Conservation (phyloP, 2,113 vertebrate species). For the Pica pica region DNA sequence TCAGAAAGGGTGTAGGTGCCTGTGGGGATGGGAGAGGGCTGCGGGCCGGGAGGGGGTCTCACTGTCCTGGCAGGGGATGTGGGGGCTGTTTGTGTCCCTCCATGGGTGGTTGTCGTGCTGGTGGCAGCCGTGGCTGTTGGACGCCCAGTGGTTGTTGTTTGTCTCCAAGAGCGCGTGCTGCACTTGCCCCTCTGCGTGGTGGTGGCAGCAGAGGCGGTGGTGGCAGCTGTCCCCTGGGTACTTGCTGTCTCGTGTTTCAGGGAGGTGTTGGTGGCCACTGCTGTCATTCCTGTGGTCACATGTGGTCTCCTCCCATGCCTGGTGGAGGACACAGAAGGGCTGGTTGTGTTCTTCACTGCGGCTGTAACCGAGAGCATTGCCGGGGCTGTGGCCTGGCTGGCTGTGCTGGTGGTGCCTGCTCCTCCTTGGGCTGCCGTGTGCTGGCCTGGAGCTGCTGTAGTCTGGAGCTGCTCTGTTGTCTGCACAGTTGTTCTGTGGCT, state of each 20-base stretch:
- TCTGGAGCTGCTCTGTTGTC: neutral
- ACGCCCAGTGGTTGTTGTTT: neutral
- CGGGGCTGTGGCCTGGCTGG: neutral
- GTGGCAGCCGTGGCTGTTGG: neutral
- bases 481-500: neutral
- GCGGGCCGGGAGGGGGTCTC: neutral
- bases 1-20: constrained; percentile 70
- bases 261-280: neutral
- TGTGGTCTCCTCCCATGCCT: neutral
- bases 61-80: neutral
- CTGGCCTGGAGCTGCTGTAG: neutral
- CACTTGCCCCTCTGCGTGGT: neutral
- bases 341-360: neutral
- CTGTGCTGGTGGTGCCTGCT: neutral
- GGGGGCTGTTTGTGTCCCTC: neutral
- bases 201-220: neutral
- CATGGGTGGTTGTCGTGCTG: neutral
- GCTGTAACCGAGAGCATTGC: neutral
- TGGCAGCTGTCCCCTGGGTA: neutral
- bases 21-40: constrained; percentile 14
- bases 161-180: neutral
- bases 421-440: neutral
- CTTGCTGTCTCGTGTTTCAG: rapidly evolving
- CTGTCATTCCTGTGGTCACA: neutral
- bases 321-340: neutral